A percentile compares a stretch with the other conserved stretches of the same genome.
These are phyloP conservation scores for Ceratothoa steindachneri DNA, from an alignment of 2,888 invertebrate species.

Conservation along the genomic window DNA sequence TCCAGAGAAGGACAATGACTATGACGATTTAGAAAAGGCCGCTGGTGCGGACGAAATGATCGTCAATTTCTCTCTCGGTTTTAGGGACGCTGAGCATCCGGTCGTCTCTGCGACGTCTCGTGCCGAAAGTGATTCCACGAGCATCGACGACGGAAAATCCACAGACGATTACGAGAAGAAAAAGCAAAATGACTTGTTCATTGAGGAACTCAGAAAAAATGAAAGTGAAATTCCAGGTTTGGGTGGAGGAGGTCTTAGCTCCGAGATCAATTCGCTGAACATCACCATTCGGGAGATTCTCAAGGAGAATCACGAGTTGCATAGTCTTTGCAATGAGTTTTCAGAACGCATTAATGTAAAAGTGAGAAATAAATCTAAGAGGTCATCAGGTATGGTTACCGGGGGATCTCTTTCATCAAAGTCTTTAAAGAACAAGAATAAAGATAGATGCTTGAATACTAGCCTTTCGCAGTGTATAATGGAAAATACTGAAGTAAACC, in stretches of 20 bases:
- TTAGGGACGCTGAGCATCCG: no score
- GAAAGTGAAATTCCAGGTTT: slow-evolving; percentile 43
- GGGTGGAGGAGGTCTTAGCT: slow-evolving; percentile 41
- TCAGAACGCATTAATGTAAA: not conserved
- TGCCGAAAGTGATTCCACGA: not conserved
- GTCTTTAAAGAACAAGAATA: not conserved
- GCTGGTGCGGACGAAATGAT: not conserved
- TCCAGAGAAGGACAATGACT: not conserved
- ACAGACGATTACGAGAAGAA: not conserved
- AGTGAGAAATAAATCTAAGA: not conserved
- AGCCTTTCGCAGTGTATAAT: no score
- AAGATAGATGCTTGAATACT: not conserved
- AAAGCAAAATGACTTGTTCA: slow-evolving; percentile 26
- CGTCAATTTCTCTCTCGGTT: not conserved
- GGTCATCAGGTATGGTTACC: not conserved
- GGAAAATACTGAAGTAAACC: not conserved
- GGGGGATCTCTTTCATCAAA: not conserved
- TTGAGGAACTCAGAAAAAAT: slow-evolving; percentile 32
- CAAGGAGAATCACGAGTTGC: slow-evolving; percentile 24
- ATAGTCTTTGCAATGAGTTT: not conserved
- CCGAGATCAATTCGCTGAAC: slow-evolving; percentile 43
- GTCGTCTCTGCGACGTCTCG: not conserved
- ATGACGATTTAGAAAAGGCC: not conserved
- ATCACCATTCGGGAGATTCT: slow-evolving; percentile 39
- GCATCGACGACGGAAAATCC: not conserved